These are phyloP conservation scores for Xylota sylvarum DNA, from an alignment of 2,888 invertebrate species.

Conservation along the genomic window DNA sequence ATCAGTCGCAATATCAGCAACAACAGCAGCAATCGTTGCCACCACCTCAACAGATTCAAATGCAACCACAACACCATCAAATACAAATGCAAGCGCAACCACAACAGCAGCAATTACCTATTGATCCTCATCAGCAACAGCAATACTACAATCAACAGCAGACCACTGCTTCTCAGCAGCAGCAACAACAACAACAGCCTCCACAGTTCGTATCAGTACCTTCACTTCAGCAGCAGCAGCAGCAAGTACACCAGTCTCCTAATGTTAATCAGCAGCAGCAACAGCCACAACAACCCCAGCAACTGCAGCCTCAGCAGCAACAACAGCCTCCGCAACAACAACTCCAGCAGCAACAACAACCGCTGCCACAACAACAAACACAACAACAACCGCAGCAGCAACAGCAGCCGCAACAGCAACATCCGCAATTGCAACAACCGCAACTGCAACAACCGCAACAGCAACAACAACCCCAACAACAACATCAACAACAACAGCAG, in stretches of 20 bases:
- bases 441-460: constrained; percentile 70
- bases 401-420: constrained; percentile 73
- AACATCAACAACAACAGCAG: constrained; percentile 23
- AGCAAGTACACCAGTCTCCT: constrained; percentile 69
- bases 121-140: constrained; percentile 76
- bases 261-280: constrained; percentile 60
- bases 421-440: constrained; percentile 75
- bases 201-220: constrained; percentile 48
- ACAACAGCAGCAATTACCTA: constrained; percentile 66
- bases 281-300: constrained; percentile 48
- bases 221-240: constrained; percentile 74
- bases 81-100: too few relatives aligned
- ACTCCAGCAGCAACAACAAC: constrained; percentile 12
- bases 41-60: constrained; percentile 81
- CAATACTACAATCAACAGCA: constrained; percentile 78
- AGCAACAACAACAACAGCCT: constrained; percentile 78
- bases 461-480: constrained; percentile 47
- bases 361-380: too few relatives aligned
- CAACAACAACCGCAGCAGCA: constrained; percentile 78
- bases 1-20: constrained; percentile 74
- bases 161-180: constrained; percentile 45
- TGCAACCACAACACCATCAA: constrained; percentile 60
- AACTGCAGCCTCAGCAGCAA: constrained; percentile 36
- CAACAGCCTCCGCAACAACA: constrained; percentile 67
- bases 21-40: constrained; percentile 84